These are phyloP conservation scores for Cathartes aura DNA, from an alignment of 2,113 vertebrate genomes.

Conservation along the genomic window DNA sequence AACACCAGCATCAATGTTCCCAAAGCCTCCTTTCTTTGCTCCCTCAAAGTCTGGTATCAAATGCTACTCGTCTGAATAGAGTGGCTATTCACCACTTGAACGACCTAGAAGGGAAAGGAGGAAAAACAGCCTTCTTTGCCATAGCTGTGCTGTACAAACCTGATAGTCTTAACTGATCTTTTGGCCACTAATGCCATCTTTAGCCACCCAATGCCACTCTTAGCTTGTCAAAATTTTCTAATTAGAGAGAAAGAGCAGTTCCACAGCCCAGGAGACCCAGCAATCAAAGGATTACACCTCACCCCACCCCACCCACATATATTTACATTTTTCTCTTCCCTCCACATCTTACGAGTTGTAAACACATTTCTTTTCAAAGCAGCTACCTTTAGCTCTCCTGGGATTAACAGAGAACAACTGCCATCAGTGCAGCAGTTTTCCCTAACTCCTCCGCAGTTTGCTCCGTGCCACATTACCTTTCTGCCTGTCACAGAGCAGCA, in stretches of 20 bases:
- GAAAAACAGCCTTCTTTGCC: background rate
- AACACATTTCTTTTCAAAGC: background rate
- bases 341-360: background rate
- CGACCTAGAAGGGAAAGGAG: background rate
- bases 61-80: background rate
- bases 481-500: background rate
- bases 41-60: background rate
- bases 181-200: background rate
- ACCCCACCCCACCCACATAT: accelerated
- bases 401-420: background rate
- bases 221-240: background rate
- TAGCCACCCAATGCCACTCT: background rate
- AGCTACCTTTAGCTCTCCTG: background rate
- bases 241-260: background rate
- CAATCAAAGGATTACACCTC: background rate
- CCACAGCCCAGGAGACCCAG: background rate
- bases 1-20: background rate
- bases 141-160: background rate
- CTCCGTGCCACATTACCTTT: background rate
- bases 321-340: background rate
- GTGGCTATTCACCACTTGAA: background rate
- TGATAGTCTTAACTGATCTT: background rate
- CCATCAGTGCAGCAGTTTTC: background rate
- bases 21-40: background rate
- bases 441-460: background rate